Base-by-base conservation (phyloP, 2,888 invertebrate genomes). In the Trichopria drosophilae region DNA sequence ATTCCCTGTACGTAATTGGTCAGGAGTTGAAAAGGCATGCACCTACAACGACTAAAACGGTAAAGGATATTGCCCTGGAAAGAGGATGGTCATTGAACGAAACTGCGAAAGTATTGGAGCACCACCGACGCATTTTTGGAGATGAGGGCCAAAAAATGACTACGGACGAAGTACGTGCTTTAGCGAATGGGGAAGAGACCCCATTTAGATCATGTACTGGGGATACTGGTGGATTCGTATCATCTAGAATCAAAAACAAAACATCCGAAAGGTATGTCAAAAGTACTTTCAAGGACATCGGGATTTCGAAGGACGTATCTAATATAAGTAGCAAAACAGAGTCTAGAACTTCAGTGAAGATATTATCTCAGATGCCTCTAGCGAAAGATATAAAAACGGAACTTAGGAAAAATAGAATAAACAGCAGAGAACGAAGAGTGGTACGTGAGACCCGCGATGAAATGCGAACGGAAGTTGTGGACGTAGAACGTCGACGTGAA, bases 61-160 rank as follows among this genome's bases (percentile, higher is more conserved):
- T 32, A 51, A 3, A 53, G 53, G 7, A 12, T 45, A 16, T 48
- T 37, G 20, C 23, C 46, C 13, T 36, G 19, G 23, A 42, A 49
- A 62, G 62, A 12, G 68, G 68, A 6, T 72, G 73, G 72, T 71
- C 73, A 9, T 49, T 73, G 23, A 64, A 66, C 40, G 68, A 68
- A 43, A 69, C 72, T 1, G 67, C 67, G 0, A 68, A 65, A 13
- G 69, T 66, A 1, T 50, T 73, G 0, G 68, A 70, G 31, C 58
- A 61, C 1, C 62, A 64, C 24, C 50, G 63, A 29, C 64, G 59
- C 15, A 62, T 64, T 13, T 63, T 64, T 20, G 64, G 62, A 0
- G 63, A 63, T 1, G 52, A n/a, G 7, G 61, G 54, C 1, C 56
- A 52, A 26, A 64, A 57, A 31, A 63, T 66, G 16, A 65, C 57